Percentiles rank a stretch among this genome's conserved stretches.
phyloP scores from a whole-genome alignment of 1,140 invertebrate genomes.

The Drosophila guanche region DNA sequence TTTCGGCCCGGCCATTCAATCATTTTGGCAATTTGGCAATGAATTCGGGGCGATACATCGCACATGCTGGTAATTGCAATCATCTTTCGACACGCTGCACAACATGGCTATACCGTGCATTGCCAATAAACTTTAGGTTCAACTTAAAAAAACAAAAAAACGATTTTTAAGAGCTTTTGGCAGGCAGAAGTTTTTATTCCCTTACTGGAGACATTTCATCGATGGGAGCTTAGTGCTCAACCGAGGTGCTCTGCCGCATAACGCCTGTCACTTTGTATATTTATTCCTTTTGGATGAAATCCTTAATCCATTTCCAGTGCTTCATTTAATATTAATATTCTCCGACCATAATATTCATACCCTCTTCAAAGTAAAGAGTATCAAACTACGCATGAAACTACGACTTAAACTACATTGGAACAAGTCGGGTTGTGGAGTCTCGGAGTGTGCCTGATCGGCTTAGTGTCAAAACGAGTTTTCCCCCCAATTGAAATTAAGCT shows the following conservation, averaged over 20 bases:
- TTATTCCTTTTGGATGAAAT: no score
- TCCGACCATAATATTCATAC: no score
- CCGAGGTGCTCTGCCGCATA: no score
- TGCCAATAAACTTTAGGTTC: slow-evolving; percentile 55
- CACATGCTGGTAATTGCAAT: slow-evolving; percentile 60
- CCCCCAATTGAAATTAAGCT: slow-evolving; percentile 64
- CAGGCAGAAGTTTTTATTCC: background rate
- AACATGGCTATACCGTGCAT: background rate
- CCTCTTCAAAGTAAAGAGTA: slow-evolving; percentile 1
- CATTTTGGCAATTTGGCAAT: slow-evolving; percentile 27
- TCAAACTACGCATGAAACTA: slow-evolving; percentile 5
- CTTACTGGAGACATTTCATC: background rate
- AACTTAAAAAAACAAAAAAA: slow-evolving; percentile 5
- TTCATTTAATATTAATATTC: no score
- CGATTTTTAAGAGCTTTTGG: background rate
- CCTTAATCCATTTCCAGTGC: no score
- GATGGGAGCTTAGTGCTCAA: no score
- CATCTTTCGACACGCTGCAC: slow-evolving; percentile 59
- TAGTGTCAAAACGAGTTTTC: slow-evolving; percentile 56
- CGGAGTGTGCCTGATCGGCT: slow-evolving; percentile 32
- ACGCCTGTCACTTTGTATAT: no score
- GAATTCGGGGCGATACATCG: slow-evolving; percentile 16
- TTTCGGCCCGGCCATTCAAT: slow-evolving; percentile 37
- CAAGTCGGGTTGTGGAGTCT: slow-evolving; percentile 11
- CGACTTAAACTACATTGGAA: slow-evolving; percentile 57